Base-by-base conservation (phyloP, 2,888 invertebrate genomes). In the Lucinisca nassula region DNA sequence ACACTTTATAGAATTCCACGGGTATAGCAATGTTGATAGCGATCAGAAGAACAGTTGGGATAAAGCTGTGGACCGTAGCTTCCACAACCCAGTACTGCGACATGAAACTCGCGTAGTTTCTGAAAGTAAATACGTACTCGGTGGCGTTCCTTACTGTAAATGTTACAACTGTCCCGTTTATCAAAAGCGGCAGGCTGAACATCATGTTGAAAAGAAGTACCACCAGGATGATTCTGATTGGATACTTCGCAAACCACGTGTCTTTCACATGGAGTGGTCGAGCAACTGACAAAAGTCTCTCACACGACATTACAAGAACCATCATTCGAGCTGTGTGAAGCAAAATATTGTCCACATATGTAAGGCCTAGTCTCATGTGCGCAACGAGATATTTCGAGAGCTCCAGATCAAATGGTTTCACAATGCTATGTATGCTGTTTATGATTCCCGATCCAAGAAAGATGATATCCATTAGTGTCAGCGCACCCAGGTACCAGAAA, bases 281-380 rank as follows among this genome's bases (percentile, higher is more conserved):
- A 4, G n/a, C 67, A 32, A 67, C 67, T 1, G 67, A 67, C 1
- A 67, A 35, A 17, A 67, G 21, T 35, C 67, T 67, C 17, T 67
- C 67, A 35, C 67, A 67, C 0, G 67, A 67, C 67, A 67, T 67
- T 12, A 67, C 67, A 67, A 67, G 35, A 67, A 67, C 67, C 8
- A 67, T 6, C 3, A 35, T 10, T 67, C 67, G 21, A 24, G 67
- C 32, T 10, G 67, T 17, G 35, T 67, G 67, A 0, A 67, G 8
- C 24, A 32, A 30, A 21, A 35, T 67, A 35, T 35, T 67, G 35
- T 67, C 67, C 6, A 32, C 32, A 21, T 67, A 67, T 3, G 67
- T 21, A 3, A 67, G 67, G 17, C 67, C 67, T 12, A 67, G 67
- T 67, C 67, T 67, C 2, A 67, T n/a, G 35, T 35, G 6, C 1